Conservation (phyloP, 2,888 invertebrate species). For the Caradrina kadenii region DNA sequence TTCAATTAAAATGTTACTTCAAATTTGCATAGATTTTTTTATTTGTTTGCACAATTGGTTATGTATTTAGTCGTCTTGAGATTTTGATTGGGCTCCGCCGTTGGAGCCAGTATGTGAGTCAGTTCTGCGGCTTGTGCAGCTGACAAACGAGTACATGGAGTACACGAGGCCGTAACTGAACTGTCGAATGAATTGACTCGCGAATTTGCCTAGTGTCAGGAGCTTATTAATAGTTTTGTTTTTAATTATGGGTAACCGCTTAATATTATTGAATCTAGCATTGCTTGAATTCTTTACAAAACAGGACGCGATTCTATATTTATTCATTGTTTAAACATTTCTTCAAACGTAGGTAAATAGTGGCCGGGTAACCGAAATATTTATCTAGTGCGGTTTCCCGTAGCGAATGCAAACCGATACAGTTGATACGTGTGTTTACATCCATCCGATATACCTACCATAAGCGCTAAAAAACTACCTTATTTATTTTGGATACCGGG, state of each 20-base stretch:
- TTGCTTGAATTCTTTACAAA: no score
- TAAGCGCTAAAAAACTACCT: background rate
- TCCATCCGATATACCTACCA: background rate
- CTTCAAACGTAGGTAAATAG: background rate
- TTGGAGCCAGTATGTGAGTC: no score
- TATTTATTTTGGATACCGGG: slow-evolving; percentile 1
- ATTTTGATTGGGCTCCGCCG: no score
- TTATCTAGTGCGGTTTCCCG: slow-evolving; percentile 10
- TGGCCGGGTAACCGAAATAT: slow-evolving; percentile 14
- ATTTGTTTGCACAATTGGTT: slow-evolving; percentile 7
- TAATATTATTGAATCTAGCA: no score
- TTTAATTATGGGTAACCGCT: no score
- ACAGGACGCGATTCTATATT: background rate
- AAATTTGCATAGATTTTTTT: slow-evolving; percentile 2
- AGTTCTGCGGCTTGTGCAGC: no score
- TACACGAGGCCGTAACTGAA: no score
- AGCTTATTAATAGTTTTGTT: no score
- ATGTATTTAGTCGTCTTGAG: background rate
- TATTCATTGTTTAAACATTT: slow-evolving; percentile 3
- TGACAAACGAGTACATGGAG: no score
- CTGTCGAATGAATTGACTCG: no score
- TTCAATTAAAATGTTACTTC: slow-evolving; percentile 10
- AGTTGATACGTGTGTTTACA: background rate
- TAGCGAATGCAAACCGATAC: background rate
- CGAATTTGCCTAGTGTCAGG: no score